Base-by-base conservation (phyloP, 2,113 vertebrate species). In the Equus przewalskii region DNA sequence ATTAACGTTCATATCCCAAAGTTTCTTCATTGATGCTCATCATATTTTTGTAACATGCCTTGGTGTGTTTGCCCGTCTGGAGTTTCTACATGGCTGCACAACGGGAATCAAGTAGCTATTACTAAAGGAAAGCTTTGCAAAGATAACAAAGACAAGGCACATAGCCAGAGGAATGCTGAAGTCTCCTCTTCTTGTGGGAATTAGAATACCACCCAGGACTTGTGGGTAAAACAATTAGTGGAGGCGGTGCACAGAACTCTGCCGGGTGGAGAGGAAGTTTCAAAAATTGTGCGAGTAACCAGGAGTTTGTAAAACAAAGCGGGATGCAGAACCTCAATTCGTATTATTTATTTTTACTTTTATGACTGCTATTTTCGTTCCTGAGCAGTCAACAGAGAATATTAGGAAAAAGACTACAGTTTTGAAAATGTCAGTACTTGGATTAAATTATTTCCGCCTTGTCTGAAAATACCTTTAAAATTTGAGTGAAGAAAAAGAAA, bases 401-500 rank as follows among this genome's bases (percentile, higher is more conserved):
- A 86, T 87, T 91, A 97, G 89, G 96, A 79, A 93, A 93, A 98
- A 96, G 69, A 87, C 65, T n/a, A 65, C 4, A 58, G 6, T 79
- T 81, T 96, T 97, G 97, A 98, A 98, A 83, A 22, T 89, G 73
- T 97, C 16, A 95, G 62, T 95, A 80, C 49, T 98, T 96, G 13
- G 0, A 46, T 92, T 96, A 87, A 46, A 81, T 69, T 70, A 67
- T 54, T 92, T 65, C 87, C 78, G 46, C 46, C 86, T 94, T 93
- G 64, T 91, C 89, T 97, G 80, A 95, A 98, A 98, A 98, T 89
- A 88, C 30, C 90, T 72, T 98, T 95, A 92, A 95, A 97, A 91
- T 88, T 44, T 36, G 1, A 98, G 64, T 96, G 49, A 98, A 92
- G 73, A 41, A 51, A 98, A 97, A 70, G 62, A 83, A 41, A 54